Percentiles rank a stretch among this genome's conserved stretches.
phyloP scores from a whole-genome alignment of 2,888 invertebrate genomes.

The Diarsia rubi region DNA sequence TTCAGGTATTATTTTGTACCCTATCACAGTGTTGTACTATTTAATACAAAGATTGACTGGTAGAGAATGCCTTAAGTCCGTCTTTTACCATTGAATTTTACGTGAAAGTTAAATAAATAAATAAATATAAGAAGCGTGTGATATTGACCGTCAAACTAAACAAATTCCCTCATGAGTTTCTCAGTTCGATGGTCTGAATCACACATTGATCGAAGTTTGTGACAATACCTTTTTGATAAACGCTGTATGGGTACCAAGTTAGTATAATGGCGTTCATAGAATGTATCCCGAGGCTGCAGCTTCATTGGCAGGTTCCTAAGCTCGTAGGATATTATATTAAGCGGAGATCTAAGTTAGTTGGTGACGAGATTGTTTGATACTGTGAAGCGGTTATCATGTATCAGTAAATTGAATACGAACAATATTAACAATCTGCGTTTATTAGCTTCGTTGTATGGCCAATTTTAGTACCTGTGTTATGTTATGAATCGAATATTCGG shows the following conservation, averaged over 20 bases:
- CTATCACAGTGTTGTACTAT: no score
- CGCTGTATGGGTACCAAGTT: neutral
- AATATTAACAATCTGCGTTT: neutral
- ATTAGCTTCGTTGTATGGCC: neutral
- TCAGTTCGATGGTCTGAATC: neutral
- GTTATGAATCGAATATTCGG: no score
- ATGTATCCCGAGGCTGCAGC: conserved; percentile 10
- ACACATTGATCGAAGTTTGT: neutral
- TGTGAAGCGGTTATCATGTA: neutral
- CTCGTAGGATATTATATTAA: conserved; percentile 29
- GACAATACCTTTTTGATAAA: neutral
- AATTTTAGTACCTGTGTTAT: no score
- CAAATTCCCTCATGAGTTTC: neutral
- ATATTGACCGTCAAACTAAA: neutral
- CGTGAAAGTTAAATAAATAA: no score
- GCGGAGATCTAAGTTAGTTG: conserved; percentile 5
- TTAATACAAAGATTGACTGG: no score
- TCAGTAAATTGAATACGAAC: neutral
- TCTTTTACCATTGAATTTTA: no score
- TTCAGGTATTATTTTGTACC: no score
- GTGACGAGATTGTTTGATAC: neutral
- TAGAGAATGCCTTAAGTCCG: no score
- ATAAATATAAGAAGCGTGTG: neutral
- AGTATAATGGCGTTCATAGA: neutral
- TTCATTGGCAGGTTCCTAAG: conserved; percentile 39